phyloP scores from a whole-genome alignment of 2,888 invertebrate genomes.

The Acanthacorydalis orientalis region DNA sequence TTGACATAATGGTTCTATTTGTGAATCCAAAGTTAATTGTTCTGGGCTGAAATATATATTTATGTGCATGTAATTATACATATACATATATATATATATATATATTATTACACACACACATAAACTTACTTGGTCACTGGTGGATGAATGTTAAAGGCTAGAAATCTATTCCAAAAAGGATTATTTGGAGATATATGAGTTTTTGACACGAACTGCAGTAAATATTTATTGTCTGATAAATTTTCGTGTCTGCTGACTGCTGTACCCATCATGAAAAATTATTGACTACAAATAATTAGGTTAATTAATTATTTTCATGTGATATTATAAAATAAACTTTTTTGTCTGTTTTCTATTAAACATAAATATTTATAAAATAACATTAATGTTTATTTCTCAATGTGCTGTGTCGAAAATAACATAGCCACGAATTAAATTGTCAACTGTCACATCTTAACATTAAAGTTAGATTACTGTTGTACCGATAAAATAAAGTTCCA shows the following conservation, averaged over 20 bases:
- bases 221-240: constrained; percentile 61
- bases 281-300: constrained; percentile 6
- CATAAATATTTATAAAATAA: neutral
- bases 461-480: too few species aligned
- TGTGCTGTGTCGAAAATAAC: neutral
- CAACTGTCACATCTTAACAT: neutral
- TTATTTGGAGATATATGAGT: constrained; percentile 72
- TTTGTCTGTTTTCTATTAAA: neutral
- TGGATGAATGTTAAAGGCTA: constrained; percentile 78
- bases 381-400: neutral
- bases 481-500: too few species aligned
- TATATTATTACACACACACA: neutral
- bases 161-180: constrained; percentile 84
- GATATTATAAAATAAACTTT: neutral
- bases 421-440: neutral
- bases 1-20: constrained; percentile 56
- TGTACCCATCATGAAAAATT: constrained; percentile 48
- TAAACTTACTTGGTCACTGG: constrained; percentile 53
- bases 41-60: constrained; percentile 45
- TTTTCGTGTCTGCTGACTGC: constrained; percentile 66
- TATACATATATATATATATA: constrained; percentile 3
- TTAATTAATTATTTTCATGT: neutral
- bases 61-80: neutral
- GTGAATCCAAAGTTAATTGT: constrained; percentile 64
- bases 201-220: constrained; percentile 61